Percentiles rank a stretch among this genome's conserved stretches.
phyloP scores from a whole-genome alignment of 2,888 invertebrate genomes.

The Pantelozetes paolii region DNA sequence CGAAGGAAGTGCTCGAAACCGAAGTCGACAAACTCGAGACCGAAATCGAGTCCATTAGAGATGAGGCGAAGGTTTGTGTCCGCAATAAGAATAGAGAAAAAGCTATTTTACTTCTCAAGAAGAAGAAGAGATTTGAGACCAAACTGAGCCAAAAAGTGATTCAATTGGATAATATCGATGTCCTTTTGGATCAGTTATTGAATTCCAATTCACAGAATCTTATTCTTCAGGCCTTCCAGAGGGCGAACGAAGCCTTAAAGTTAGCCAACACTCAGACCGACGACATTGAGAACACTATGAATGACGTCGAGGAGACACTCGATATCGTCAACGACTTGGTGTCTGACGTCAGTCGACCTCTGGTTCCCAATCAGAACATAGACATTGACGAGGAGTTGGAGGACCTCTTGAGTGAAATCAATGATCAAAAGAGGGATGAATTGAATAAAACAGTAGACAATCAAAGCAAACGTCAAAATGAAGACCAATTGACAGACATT shows the following conservation, averaged over 20 bases:
- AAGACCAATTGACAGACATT: not conserved
- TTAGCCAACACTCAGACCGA: constrained; percentile 13
- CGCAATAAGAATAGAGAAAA: constrained; percentile 32
- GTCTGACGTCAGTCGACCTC: constrained; percentile 36
- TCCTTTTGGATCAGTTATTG: constrained; percentile 35
- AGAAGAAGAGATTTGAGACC: constrained; percentile 39
- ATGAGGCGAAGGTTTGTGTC: constrained; percentile 33
- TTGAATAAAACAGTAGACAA: too few species aligned
- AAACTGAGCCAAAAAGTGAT: constrained; percentile 35
- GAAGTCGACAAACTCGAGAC: constrained; percentile 30
- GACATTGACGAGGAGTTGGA: constrained; percentile 40
- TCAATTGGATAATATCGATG: constrained; percentile 42
- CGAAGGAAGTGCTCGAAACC: constrained; percentile 39
- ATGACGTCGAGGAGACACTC: constrained; percentile 39
- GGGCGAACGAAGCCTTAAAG: constrained; percentile 37
- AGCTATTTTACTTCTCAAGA: constrained; percentile 37
- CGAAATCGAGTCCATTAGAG: constrained; percentile 36
- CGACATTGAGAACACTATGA: constrained; percentile 35
- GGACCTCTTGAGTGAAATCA: constrained; percentile 35
- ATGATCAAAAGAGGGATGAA: constrained; percentile 1
- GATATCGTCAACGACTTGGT: constrained; percentile 12
- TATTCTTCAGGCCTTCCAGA: constrained; percentile 35
- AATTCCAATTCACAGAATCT: constrained; percentile 32
- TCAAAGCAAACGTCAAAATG: not conserved
- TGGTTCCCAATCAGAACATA: not conserved